Evolutionary conservation across 35 echinoderm and acorn worm species (phyloP).

Genomic region (Ophiothrix spiculata): DNA sequence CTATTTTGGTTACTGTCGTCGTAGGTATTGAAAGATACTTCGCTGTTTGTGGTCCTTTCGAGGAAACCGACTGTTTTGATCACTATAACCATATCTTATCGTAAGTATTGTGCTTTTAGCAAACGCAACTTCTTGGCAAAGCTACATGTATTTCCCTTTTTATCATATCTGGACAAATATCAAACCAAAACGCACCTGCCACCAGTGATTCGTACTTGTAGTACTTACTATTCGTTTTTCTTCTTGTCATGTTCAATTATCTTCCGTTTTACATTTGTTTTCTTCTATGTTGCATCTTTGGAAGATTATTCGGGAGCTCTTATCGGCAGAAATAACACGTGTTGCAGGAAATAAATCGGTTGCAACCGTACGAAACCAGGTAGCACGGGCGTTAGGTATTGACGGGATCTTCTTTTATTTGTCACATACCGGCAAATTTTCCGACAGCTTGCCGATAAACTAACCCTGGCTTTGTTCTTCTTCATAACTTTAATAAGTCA

Average conservation of each 20-base stretch:
- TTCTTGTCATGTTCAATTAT: background rate
- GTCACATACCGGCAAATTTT: background rate
- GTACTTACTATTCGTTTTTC: background rate
- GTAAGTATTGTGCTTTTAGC: background rate
- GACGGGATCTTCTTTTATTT: background rate
- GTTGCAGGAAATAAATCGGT: background rate
- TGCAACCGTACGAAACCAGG: background rate
- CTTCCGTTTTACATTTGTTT: background rate
- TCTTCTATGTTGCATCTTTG: background rate
- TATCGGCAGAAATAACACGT: background rate
- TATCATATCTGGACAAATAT: background rate
- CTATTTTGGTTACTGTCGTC: background rate
- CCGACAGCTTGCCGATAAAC: background rate
- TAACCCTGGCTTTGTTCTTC: background rate
- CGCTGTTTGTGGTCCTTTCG: background rate
- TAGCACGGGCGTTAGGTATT: background rate
- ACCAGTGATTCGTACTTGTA: background rate
- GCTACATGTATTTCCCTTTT: background rate
- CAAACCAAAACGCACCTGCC: background rate
- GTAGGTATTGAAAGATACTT: background rate
- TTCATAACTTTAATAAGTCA: background rate
- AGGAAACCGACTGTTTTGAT: background rate
- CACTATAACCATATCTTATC: background rate
- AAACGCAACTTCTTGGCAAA: background rate
- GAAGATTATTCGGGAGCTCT: background rate